phyloP scores from a whole-genome alignment of 1,140 invertebrate genomes.

The Drosophila orena region DNA sequence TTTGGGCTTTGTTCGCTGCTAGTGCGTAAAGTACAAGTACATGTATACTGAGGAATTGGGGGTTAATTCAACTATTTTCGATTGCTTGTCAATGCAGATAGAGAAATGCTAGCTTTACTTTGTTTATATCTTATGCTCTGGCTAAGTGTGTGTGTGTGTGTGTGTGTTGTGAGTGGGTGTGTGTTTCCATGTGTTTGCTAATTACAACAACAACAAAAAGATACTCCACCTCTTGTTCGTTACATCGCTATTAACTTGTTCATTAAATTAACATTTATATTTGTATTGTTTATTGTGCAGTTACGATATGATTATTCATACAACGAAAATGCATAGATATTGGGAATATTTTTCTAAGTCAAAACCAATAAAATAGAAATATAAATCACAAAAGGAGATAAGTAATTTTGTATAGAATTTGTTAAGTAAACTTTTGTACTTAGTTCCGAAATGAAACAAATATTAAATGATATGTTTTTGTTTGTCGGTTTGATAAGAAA shows the following conservation, averaged over 20 bases:
- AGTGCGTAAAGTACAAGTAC: conserved; percentile 21
- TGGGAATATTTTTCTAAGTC: conserved; percentile 5
- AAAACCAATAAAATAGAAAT: conserved; percentile 20
- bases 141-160: conserved; percentile 39
- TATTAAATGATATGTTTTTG: conserved; percentile 60
- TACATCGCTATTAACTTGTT: conserved; percentile 20
- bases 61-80: conserved; percentile 46
- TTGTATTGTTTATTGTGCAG: conserved; percentile 62
- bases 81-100: conserved; percentile 24
- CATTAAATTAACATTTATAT: conserved; percentile 40
- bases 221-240: conserved; percentile 8
- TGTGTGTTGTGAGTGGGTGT: conserved; percentile 17
- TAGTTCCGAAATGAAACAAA: conserved; percentile 32
- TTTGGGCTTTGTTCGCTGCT: conserved; percentile 24
- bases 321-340: conserved; percentile 49
- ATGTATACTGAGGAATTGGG: conserved; percentile 25
- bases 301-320: conserved; percentile 76
- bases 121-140: conserved; percentile 26
- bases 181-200: conserved; percentile 59
- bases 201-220: conserved; percentile 68
- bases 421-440: conserved; percentile 52
- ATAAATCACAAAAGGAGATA: conserved; percentile 26
- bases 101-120: conserved; percentile 56
- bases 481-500: conserved; percentile 8
- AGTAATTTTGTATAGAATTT: conserved; percentile 8